These are phyloP conservation scores for Himalopsyche anomala DNA, from an alignment of 2,888 invertebrate species.

Conservation along the genomic window DNA sequence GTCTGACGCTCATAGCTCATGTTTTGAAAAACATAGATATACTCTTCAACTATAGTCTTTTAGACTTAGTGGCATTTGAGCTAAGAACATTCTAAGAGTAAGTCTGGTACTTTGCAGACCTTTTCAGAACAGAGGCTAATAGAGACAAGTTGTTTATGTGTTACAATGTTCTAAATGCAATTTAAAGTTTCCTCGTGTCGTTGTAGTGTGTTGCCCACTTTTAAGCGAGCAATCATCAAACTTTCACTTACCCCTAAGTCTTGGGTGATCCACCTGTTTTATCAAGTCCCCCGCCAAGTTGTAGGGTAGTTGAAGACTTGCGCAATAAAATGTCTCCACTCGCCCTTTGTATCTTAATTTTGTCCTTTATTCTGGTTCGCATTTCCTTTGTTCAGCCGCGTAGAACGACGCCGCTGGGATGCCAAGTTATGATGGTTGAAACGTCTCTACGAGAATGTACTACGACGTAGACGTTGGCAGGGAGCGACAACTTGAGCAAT, in stretches of 20 bases:
- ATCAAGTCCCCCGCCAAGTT: not conserved
- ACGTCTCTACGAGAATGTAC: constrained; percentile 48
- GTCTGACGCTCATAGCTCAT: too few relatives aligned
- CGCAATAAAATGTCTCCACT: constrained; percentile 56
- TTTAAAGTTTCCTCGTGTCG: too few relatives aligned
- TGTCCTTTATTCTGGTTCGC: constrained; percentile 62
- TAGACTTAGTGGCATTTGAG: too few relatives aligned
- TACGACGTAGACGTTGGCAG: not conserved
- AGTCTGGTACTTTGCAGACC: too few relatives aligned
- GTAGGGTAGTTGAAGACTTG: constrained; percentile 17
- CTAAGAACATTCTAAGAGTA: too few relatives aligned
- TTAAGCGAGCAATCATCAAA: not conserved
- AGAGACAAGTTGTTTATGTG: not conserved
- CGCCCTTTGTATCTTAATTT: constrained; percentile 65
- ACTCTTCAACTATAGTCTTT: too few relatives aligned
- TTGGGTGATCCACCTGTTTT: not conserved
- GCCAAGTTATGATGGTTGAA: constrained; percentile 59
- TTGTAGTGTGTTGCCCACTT: not conserved
- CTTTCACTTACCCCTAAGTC: constrained; percentile 11
- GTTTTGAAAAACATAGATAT: too few relatives aligned
- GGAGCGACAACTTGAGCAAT: not conserved
- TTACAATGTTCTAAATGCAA: not conserved
- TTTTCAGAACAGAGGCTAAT: not conserved
- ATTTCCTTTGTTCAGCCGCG: constrained; percentile 60
- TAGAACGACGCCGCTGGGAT: constrained; percentile 58